Conservation (phyloP, 2,113 vertebrate genomes). For the Tetraodon nigroviridis region DNA sequence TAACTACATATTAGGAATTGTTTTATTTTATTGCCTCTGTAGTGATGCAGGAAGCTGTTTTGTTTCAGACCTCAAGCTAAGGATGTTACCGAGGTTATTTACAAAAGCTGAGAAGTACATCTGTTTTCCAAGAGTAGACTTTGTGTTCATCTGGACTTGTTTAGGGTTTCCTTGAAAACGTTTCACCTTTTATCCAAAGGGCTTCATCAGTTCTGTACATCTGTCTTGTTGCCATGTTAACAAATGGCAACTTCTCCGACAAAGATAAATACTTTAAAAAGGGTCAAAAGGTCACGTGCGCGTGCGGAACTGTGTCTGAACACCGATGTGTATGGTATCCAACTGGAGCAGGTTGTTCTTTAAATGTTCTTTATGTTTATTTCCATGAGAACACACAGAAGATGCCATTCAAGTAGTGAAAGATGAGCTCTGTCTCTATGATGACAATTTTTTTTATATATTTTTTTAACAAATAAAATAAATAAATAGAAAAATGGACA, state of each 20-base stretch:
- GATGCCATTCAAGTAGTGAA: slow-evolving; percentile 61
- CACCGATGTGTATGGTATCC: slow-evolving; percentile 37
- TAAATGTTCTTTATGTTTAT: slow-evolving; percentile 70
- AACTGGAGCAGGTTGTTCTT: slow-evolving; percentile 55
- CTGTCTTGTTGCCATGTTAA: slow-evolving; percentile 5
- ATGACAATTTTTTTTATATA: slow-evolving; percentile 50
- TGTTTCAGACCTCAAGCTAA: slow-evolving; percentile 34
- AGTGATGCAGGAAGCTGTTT: slow-evolving; percentile 7
- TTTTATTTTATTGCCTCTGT: background rate
- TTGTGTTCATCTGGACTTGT: too few relatives aligned
- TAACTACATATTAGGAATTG: too few relatives aligned
- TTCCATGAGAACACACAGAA: slow-evolving; percentile 71
- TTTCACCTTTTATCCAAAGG: too few relatives aligned
- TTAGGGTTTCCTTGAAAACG: too few relatives aligned
- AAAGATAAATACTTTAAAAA: too few relatives aligned
- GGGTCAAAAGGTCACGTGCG: too few relatives aligned
- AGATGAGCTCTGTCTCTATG: slow-evolving; percentile 41
- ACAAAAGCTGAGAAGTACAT: slow-evolving; percentile 4
- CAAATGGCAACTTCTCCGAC: too few relatives aligned
- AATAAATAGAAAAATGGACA: slow-evolving; percentile 37
- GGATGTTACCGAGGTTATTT: slow-evolving; percentile 21
- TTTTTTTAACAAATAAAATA: slow-evolving; percentile 49
- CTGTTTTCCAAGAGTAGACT: too few relatives aligned
- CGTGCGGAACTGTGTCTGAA: too few relatives aligned
- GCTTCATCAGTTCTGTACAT: too few relatives aligned